Evolutionary conservation across 1,140 invertebrate genomes (phyloP).

Genomic region (Nephila pilipes): DNA sequence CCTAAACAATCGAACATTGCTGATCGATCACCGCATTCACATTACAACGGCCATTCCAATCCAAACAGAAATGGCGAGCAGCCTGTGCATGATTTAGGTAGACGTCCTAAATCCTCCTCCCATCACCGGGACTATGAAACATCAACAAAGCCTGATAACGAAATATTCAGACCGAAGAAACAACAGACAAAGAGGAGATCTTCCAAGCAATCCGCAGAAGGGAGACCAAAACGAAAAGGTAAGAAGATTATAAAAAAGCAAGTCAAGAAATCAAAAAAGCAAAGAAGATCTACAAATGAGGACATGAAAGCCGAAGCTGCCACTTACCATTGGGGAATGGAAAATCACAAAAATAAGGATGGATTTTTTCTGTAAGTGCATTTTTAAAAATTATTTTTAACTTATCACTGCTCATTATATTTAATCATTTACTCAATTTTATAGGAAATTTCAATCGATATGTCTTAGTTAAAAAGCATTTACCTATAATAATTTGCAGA

Average conservation of each 20-base stretch:
- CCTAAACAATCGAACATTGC: background rate
- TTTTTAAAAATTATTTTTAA: background rate
- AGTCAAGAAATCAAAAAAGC: slow-evolving; percentile 16
- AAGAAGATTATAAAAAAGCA: background rate
- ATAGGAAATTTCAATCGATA: no score
- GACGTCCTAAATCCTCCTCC: background rate
- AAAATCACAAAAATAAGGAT: slow-evolving; percentile 58
- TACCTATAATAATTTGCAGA: no score
- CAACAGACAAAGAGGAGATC: background rate
- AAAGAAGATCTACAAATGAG: slow-evolving; percentile 17
- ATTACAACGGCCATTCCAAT: background rate
- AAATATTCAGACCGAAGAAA: background rate
- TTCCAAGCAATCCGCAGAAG: background rate
- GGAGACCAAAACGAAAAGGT: background rate
- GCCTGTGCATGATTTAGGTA: background rate
- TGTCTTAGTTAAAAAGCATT: no score
- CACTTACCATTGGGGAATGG: slow-evolving; percentile 63
- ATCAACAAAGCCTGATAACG: background rate
- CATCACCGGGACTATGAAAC: background rate
- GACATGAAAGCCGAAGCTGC: background rate
- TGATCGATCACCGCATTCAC: background rate
- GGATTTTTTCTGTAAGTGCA: slow-evolving; percentile 59
- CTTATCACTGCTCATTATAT: no score
- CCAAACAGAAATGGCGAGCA: background rate
- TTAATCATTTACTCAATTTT: no score